Conservation (phyloP, 1,140 invertebrate genomes). For the Aethina tumida region DNA sequence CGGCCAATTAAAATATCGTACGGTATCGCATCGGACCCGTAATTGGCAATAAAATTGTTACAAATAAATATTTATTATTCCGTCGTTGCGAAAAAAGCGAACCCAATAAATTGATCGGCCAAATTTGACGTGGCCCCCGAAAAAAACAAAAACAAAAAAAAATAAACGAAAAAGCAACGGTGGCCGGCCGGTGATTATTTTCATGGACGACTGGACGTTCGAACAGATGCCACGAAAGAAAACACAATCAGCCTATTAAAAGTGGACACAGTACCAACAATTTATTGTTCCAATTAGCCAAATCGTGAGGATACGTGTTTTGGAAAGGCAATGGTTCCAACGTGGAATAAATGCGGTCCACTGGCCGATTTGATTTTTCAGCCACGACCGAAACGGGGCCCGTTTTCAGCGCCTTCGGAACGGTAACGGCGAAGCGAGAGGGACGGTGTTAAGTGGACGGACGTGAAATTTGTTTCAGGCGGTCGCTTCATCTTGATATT, state of each 20-base stretch:
- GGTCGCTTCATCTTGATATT: conserved; percentile 3
- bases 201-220: conserved; percentile 27
- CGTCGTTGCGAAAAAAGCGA: no score
- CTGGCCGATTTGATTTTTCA: conserved; percentile 13
- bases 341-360: conserved; percentile 19
- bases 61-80: no score
- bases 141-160: not conserved
- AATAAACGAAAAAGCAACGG: no score
- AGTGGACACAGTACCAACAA: conserved; percentile 36
- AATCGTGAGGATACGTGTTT: conserved; percentile 39
- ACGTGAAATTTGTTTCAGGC: not conserved
- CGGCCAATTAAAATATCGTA: no score
- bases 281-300: conserved; percentile 40
- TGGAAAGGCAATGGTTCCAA: conserved; percentile 33
- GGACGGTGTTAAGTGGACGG: conserved; percentile 2
- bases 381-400: conserved; percentile 3
- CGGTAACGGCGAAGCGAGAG: conserved; percentile 1
- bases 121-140: no score
- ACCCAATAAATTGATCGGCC: no score
- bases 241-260: conserved; percentile 40
- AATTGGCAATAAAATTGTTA: no score
- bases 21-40: no score
- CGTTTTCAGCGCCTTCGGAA: not conserved
- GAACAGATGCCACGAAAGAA: conserved; percentile 35
- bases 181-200: conserved; percentile 20